These are phyloP conservation scores for Micrasema longulum DNA, from an alignment of 1,140 invertebrate genomes.

Conservation along the genomic window DNA sequence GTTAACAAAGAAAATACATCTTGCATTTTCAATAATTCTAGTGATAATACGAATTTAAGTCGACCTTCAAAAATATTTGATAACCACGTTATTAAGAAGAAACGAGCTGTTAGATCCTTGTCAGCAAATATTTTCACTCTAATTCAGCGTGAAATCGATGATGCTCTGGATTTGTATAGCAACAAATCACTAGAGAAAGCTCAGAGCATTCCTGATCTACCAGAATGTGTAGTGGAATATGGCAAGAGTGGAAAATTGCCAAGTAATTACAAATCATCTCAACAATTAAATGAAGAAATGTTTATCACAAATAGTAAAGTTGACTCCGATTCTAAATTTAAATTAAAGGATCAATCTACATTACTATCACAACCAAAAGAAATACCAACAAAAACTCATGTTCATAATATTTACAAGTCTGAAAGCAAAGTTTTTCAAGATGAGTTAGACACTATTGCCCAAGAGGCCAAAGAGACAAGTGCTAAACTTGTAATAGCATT, in stretches of 20 bases:
- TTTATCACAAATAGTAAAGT: not conserved
- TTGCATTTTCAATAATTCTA: constrained; percentile 61
- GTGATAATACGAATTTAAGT: constrained; percentile 63
- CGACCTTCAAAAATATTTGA: constrained; percentile 58
- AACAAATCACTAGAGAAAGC: constrained; percentile 62
- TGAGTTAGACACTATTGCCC: constrained; percentile 69
- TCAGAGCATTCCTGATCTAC: constrained; percentile 61
- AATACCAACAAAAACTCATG: not conserved
- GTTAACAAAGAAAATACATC: constrained; percentile 61
- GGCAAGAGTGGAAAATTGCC: constrained; percentile 59
- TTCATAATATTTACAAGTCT: not conserved
- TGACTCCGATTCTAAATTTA: not conserved
- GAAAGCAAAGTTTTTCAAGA: constrained; percentile 63
- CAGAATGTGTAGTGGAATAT: constrained; percentile 57
- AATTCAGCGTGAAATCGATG: constrained; percentile 71
- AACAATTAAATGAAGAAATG: constrained; percentile 13
- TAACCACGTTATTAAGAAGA: constrained; percentile 71
- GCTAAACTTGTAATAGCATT: constrained; percentile 66
- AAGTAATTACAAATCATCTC: constrained; percentile 52
- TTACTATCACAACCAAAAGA: not conserved
- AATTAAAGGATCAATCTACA: not conserved
- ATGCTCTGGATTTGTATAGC: constrained; percentile 61
- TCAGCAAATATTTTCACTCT: constrained; percentile 84
- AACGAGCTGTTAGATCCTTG: constrained; percentile 80
- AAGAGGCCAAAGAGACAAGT: constrained; percentile 70